Evolutionary conservation across 1,140 invertebrate species (phyloP), one percentile per base, ranked within the genome.

Genomic region (Telenomus remus): DNA sequence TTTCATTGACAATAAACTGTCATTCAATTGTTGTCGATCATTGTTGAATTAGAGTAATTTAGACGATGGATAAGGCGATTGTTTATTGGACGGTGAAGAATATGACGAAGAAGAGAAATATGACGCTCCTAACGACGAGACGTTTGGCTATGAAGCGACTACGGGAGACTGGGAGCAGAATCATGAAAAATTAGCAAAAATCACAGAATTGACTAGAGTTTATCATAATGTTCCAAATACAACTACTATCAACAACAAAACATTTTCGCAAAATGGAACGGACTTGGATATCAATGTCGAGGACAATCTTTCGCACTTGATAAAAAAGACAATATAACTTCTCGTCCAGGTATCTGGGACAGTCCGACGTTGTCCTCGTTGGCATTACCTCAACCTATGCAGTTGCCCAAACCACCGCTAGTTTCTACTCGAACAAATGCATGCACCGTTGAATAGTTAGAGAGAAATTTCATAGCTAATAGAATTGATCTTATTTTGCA

Each of bases 121-220:
- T 87, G 95, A 96, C 90, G 93, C 95, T 0, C 90, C 96, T 59
- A 97, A 97, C 82, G 94, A 96, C 89, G 95, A 96, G 86, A 97
- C 95, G 0, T 96, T 97, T 88, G 95, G 95, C 39, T 91, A 91
- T 48, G 92, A 93, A 71, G 90, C 91, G 82, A 83, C 90, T 66
- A 72, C 73, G 10, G 82, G 81, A 6, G 93, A 94, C 83, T 95
- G 94, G 94, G 93, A 95, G 83, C 89, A 91, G 72, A 89, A 92
- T 71, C 92, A 92, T 85, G 91, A 92, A 73, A 91, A 92, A 79
- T 87, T 92, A 81, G 91, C 91, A 1, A 89, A 92, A 82, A 88
- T 91, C 56, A 88, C 89, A 13, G 90, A 91, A 77, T 89, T 85
- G 50, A 86, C 82, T 13, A 86, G 88, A 70, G 82, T 86, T 33